These are phyloP conservation scores for Chromis chromis DNA, from an alignment of 2,797 vertebrate genomes.

Conservation along the genomic window DNA sequence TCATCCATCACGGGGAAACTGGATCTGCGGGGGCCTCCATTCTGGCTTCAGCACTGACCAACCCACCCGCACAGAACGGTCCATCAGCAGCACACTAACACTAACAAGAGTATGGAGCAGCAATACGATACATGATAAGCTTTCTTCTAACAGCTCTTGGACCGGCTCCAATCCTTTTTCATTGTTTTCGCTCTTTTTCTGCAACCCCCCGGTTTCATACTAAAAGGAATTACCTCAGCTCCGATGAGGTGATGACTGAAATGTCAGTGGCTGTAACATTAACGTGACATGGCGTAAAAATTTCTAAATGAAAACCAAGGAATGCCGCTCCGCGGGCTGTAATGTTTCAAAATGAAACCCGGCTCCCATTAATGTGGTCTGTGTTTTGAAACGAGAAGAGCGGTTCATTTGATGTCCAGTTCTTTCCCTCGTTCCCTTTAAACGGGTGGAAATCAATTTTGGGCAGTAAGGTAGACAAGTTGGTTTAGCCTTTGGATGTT, in stretches of 20 bases:
- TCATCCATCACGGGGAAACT: constrained; percentile 83
- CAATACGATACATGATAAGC: constrained; percentile 68
- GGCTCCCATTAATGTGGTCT: constrained; percentile 53
- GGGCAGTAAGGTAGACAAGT: constrained; percentile 22
- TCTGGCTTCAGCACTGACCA: constrained; percentile 66
- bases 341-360: constrained; percentile 55
- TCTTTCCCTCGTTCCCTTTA: constrained; percentile 16
- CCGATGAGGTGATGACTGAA: constrained; percentile 68
- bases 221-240: constrained; percentile 66
- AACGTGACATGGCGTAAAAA: constrained; percentile 63
- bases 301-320: constrained; percentile 58
- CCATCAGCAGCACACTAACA: constrained; percentile 69
- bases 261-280: constrained; percentile 64
- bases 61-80: constrained; percentile 62
- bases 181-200: constrained; percentile 61
- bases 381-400: constrained; percentile 43
- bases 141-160: constrained; percentile 56
- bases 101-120: constrained; percentile 63
- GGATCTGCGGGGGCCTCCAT: constrained; percentile 76
- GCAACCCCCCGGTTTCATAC: constrained; percentile 28
- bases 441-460: constrained; percentile 48
- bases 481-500: constrained; percentile 32
- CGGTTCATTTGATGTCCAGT: constrained; percentile 42
- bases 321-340: constrained; percentile 32
- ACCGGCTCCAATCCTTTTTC: constrained; percentile 59